A percentile compares a stretch with the other conserved stretches of the same genome.
These are phyloP conservation scores for Neotoma lepida DNA, from an alignment of 2,113 vertebrate species.

Conservation along the genomic window DNA sequence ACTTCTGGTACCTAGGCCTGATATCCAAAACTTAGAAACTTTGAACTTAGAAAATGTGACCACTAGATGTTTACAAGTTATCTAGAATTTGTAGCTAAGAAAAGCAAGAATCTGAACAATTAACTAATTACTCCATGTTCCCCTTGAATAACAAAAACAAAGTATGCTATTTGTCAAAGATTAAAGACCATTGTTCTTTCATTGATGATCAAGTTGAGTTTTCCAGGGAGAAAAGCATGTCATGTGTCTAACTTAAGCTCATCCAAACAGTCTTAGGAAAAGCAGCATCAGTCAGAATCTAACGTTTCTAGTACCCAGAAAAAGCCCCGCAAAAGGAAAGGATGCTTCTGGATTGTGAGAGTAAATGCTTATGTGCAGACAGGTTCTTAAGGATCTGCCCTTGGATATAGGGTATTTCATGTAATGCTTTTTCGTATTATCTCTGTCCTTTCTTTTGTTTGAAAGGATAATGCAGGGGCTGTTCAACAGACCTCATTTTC, in stretches of 20 bases:
- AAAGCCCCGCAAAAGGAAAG: accelerated
- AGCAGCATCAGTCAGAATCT: not conserved
- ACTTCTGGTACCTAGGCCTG: not conserved
- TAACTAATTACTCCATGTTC: not conserved
- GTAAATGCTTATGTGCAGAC: not conserved
- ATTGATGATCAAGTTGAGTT: not conserved
- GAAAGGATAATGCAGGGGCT: not conserved
- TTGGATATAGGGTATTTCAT: not conserved
- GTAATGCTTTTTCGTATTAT: not conserved
- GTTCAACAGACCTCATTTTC: slow-evolving; percentile 36
- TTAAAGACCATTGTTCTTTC: accelerated
- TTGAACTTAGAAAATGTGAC: not conserved
- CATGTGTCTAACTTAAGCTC: not conserved
- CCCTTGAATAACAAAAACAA: not conserved
- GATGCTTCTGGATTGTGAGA: accelerated
- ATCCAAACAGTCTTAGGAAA: not conserved
- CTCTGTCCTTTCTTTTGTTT: slow-evolving; percentile 52
- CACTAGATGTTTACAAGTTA: not conserved
- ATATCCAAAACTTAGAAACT: not conserved
- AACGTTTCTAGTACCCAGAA: not conserved
- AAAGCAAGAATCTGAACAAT: not conserved
- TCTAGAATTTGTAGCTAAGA: not conserved
- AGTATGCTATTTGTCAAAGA: not conserved
- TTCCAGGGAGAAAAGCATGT: not conserved
- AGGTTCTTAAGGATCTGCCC: not conserved